These are phyloP conservation scores for Deilephila elpenor DNA, from an alignment of 2,888 invertebrate species.

Conservation along the genomic window DNA sequence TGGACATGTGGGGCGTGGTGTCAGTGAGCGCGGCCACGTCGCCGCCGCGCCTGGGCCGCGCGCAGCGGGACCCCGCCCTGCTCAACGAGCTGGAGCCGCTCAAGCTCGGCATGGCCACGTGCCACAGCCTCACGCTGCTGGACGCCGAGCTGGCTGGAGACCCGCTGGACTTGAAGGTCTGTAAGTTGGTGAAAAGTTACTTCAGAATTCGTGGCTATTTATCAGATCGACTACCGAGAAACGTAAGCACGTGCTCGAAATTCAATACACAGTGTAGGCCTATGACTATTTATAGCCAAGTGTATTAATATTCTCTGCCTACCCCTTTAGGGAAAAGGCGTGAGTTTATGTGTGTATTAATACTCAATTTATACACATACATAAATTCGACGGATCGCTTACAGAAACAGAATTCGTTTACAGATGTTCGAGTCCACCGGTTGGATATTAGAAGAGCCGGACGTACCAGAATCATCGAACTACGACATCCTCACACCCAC, in stretches of 20 bases:
- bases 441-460: conserved; percentile 95
- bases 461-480: conserved; percentile 92
- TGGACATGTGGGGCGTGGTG: conserved; percentile 97
- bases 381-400: too few relatives aligned
- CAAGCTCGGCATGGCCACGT: conserved; percentile 93
- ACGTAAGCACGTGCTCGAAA: too few relatives aligned
- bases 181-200: too few relatives aligned
- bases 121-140: conserved; percentile 96
- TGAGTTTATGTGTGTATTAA: too few relatives aligned
- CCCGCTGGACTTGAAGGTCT: conserved; percentile 95
- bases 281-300: too few relatives aligned
- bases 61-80: conserved; percentile 75
- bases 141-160: conserved; percentile 95
- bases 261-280: too few relatives aligned
- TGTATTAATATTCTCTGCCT: too few relatives aligned
- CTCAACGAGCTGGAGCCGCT: conserved; percentile 84
- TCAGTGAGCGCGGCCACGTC: conserved; percentile 73
- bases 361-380: too few relatives aligned
- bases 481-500: conserved; percentile 95
- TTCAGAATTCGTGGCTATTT: too few relatives aligned
- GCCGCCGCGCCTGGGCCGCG: conserved; percentile 65
- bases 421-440: conserved; percentile 98
- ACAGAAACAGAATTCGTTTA: too few relatives aligned
- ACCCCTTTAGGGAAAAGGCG: too few relatives aligned
- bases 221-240: too few relatives aligned